Evolutionary conservation across 2,888 invertebrate species (phyloP).

Genomic region (Ornithoptera priamus): DNA sequence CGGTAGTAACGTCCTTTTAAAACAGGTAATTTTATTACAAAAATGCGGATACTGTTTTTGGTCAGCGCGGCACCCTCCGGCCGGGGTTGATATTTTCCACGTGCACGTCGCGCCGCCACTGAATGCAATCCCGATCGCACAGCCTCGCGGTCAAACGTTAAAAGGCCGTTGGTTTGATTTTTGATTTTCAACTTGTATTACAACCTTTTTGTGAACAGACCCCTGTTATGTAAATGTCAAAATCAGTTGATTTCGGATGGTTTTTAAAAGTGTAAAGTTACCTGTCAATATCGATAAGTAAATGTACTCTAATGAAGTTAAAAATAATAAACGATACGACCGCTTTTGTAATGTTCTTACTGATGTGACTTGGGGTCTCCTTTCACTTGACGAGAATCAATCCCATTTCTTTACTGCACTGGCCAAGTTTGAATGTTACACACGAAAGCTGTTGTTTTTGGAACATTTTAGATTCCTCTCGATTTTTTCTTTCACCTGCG

Average conservation of each 20-base stretch:
- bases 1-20: slow-evolving; percentile 79
- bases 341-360: too few species aligned
- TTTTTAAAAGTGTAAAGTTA: not conserved
- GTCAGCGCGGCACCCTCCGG: slow-evolving; percentile 61
- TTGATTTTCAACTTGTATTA: slow-evolving; percentile 47
- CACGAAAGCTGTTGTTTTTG: too few species aligned
- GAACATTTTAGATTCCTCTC: too few species aligned
- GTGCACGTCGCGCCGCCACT: slow-evolving; percentile 44
- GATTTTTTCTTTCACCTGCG: too few species aligned
- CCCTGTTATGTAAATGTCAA: slow-evolving; percentile 3
- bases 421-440: too few species aligned
- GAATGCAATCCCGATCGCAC: slow-evolving; percentile 64
- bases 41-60: slow-evolving; percentile 73
- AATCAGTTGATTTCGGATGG: not conserved
- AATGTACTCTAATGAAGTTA: not conserved
- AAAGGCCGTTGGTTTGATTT: slow-evolving; percentile 42
- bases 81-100: slow-evolving; percentile 54
- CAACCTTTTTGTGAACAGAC: slow-evolving; percentile 37
- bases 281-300: not conserved
- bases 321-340: not conserved
- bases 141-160: slow-evolving; percentile 63
- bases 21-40: slow-evolving; percentile 79
- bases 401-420: too few species aligned
- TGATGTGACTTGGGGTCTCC: too few species aligned
- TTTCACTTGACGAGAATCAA: too few species aligned